Percentiles rank a stretch among this genome's conserved stretches.
Conservation (phyloP, 2,888 invertebrate species). For the Xanthia icteritia region DNA sequence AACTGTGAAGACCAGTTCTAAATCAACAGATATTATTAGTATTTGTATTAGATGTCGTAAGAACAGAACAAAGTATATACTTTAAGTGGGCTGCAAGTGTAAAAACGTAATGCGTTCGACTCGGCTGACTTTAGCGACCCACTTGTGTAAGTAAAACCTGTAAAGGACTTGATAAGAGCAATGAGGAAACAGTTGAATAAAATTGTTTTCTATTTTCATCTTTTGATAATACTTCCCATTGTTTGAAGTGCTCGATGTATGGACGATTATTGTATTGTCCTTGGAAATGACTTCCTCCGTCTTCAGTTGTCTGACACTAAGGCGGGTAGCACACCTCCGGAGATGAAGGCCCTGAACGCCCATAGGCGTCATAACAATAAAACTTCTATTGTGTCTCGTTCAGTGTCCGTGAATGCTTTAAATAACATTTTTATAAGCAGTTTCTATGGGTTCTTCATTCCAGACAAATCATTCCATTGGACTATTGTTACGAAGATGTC, state of each 20-base stretch:
- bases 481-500: conserved; percentile 6
- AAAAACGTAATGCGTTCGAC: conserved; percentile 81
- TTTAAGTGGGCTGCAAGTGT: conserved; percentile 65
- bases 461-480: neutral
- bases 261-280: conserved; percentile 21
- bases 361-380: too few species aligned
- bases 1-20: conserved; percentile 51
- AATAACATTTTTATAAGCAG: conserved; percentile 3
- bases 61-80: conserved; percentile 54
- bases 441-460: conserved; percentile 1
- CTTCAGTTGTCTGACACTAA: neutral
- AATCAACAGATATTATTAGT: conserved; percentile 49
- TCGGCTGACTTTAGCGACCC: conserved; percentile 76
- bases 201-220: conserved; percentile 41
- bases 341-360: too few species aligned
- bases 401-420: too few species aligned
- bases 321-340: too few species aligned
- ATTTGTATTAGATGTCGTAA: conserved; percentile 76
- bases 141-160: conserved; percentile 73
- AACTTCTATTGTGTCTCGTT: too few species aligned
- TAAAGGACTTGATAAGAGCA: conserved; percentile 72
- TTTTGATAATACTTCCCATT: conserved; percentile 22
- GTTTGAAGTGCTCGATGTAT: conserved; percentile 18
- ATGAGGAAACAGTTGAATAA: conserved; percentile 67
- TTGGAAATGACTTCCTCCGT: neutral